phyloP scores from a whole-genome alignment of 2,888 invertebrate genomes.

The Thumatha senex region DNA sequence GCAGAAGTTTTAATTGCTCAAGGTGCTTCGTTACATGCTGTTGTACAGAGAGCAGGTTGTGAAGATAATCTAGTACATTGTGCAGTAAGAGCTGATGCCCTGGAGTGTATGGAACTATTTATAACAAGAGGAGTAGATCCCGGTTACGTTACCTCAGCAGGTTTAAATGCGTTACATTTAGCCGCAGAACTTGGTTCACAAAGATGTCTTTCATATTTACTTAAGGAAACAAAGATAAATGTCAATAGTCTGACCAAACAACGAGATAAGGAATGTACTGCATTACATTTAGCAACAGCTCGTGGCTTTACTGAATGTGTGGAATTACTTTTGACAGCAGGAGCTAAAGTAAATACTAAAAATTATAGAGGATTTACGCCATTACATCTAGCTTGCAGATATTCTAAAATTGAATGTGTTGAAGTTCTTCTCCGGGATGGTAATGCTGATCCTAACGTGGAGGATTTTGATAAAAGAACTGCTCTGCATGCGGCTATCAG shows the following conservation, averaged over 20 bases:
- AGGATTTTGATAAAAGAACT: conserved; percentile 91
- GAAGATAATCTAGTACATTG: conserved; percentile 93
- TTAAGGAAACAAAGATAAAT: conserved; percentile 89
- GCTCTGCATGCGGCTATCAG: conserved; percentile 92
- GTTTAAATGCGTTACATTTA: conserved; percentile 90
- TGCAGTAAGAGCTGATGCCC: conserved; percentile 91
- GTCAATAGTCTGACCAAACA: conserved; percentile 87
- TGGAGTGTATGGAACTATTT: conserved; percentile 90
- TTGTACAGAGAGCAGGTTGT: conserved; percentile 86
- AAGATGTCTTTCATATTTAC: conserved; percentile 88
- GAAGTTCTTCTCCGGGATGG: conserved; percentile 89
- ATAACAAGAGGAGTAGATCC: conserved; percentile 90
- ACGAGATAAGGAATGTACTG: conserved; percentile 89
- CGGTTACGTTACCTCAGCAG: conserved; percentile 88
- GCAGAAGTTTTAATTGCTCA: conserved; percentile 89
- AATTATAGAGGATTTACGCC: conserved; percentile 93
- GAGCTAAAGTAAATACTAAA: conserved; percentile 89
- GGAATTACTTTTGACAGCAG: conserved; percentile 88
- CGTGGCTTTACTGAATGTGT: conserved; percentile 93
- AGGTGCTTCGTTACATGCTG: conserved; percentile 87
- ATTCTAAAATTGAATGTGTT: conserved; percentile 91
- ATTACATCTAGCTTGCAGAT: conserved; percentile 92
- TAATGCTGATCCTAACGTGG: conserved; percentile 89
- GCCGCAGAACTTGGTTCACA: conserved; percentile 90
- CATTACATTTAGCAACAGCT: conserved; percentile 93